phyloP scores from a whole-genome alignment of 1,140 invertebrate species.

The Polypedilum vanderplanki region DNA sequence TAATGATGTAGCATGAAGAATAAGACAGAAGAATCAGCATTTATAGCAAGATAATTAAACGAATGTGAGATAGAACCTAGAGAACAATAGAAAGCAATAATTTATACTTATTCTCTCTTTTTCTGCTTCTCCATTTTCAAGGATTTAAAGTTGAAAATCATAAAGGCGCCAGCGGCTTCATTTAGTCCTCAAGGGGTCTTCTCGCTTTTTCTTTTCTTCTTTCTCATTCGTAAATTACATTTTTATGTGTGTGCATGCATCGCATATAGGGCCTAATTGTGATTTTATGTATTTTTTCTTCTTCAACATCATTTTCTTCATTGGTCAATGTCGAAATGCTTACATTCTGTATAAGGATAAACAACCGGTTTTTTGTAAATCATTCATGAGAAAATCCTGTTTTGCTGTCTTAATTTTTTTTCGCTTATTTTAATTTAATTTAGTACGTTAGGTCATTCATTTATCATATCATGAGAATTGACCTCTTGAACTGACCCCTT shows the following conservation, averaged over 20 bases:
- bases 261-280: conserved; percentile 1
- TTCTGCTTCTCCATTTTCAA: background rate
- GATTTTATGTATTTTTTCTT: conserved; percentile 22
- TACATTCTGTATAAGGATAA: background rate
- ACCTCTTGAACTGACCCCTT: background rate
- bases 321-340: conserved; percentile 25
- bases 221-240: conserved; percentile 1
- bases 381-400: background rate
- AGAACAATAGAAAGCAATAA: conserved; percentile 26
- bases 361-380: background rate
- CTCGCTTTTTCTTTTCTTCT: conserved; percentile 16
- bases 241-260: background rate
- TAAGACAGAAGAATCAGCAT: background rate
- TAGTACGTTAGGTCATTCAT: background rate
- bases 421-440: conserved; percentile 3
- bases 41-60: conserved; percentile 19
- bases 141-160: conserved; percentile 24
- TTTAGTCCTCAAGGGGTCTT: conserved; percentile 22
- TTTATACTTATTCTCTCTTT: background rate
- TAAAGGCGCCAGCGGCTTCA: conserved; percentile 27
- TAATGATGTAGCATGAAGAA: conserved; percentile 24
- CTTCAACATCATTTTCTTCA: background rate
- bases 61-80: background rate
- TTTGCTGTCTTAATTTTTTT: background rate
- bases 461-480: conserved; percentile 18